Evolutionary conservation across 1,140 invertebrate species (phyloP), one percentile per base, ranked within the genome.

Genomic region (Drosophila baimaii): DNA sequence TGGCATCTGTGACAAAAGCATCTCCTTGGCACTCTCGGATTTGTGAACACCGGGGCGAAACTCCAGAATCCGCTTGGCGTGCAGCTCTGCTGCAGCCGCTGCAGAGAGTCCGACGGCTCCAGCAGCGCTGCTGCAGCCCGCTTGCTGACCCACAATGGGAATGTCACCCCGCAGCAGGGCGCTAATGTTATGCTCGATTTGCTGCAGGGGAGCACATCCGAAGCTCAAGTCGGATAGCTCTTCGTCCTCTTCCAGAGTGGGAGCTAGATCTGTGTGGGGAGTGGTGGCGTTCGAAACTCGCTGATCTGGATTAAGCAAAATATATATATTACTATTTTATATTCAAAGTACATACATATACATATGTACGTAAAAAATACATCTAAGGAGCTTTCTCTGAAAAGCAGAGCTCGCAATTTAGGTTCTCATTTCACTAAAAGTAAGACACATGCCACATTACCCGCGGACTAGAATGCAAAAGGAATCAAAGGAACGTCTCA

Each of bases 11-110:
- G 94, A 93, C 19, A 95, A 91, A 44, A 94, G 91, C 93, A 95
- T 95, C 81, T 95, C 95, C 90, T 95, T 95, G 35, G 94, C 94
- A 84, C 94, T 95, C 65, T 94, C 94, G 3, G 95, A 95, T 82
- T 95, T 95, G 77, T 95, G 95, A 76, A 95, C 95, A 65, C 95
- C 94, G 15, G 91, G 90, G 46, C 91, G 84, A 77, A 92, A 92
- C 41, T 91, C 91, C 13, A 92, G 66, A 27, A 91, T 66, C 39
- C 91, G 90, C 51, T 91, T 83, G 13, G 89, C 84, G 47, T 89
- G 84, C 46, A 84, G 37, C 55, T 80, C 80, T 2, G 84, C 80
- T 0, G 84, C 79, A 8, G 84, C 84, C 1, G 84, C 61, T 1
- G 83, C 55, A 4, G 58, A 72, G 4, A 49, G 19, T 23, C 25